Evolutionary conservation across 2,888 invertebrate species (phyloP).

Genomic region (Heliconius aoede): DNA sequence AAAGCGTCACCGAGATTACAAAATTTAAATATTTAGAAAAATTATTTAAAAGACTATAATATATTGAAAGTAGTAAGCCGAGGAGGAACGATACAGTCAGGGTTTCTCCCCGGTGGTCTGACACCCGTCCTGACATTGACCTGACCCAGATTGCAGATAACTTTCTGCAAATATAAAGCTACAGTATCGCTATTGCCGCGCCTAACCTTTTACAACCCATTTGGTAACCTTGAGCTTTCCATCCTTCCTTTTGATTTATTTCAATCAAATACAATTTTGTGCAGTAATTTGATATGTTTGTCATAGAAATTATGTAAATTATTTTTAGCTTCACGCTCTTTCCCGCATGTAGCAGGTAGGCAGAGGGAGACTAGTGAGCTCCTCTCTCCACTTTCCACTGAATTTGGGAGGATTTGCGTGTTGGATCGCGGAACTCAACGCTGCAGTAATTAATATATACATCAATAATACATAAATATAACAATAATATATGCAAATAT

Average conservation of each 20-base stretch:
- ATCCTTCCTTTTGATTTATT: conserved; percentile 7
- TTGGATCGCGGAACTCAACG: too few species aligned
- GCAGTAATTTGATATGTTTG: neutral
- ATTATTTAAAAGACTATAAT: neutral
- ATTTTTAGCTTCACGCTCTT: too few species aligned
- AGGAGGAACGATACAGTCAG: conserved; percentile 20
- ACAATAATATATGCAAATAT: neutral
- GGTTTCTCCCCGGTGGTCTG: conserved; percentile 5
- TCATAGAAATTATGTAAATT: too few species aligned
- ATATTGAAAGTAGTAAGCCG: neutral
- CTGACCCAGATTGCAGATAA: conserved; percentile 64
- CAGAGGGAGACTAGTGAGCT: neutral
- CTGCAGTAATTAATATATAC: too few species aligned
- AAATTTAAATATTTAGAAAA: neutral
- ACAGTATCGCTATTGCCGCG: conserved; percentile 53
- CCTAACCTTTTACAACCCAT: conserved; percentile 64
- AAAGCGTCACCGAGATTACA: neutral
- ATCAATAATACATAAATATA: too few species aligned
- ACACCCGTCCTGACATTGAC: conserved; percentile 62
- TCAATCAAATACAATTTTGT: conserved; percentile 17
- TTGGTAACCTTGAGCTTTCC: conserved; percentile 46
- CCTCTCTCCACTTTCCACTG: neutral
- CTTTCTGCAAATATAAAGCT: conserved; percentile 59
- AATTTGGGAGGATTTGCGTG: neutral
- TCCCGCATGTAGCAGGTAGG: too few species aligned